These are phyloP conservation scores for Lota lota DNA, from an alignment of 2,113 vertebrate genomes.

Conservation along the genomic window DNA sequence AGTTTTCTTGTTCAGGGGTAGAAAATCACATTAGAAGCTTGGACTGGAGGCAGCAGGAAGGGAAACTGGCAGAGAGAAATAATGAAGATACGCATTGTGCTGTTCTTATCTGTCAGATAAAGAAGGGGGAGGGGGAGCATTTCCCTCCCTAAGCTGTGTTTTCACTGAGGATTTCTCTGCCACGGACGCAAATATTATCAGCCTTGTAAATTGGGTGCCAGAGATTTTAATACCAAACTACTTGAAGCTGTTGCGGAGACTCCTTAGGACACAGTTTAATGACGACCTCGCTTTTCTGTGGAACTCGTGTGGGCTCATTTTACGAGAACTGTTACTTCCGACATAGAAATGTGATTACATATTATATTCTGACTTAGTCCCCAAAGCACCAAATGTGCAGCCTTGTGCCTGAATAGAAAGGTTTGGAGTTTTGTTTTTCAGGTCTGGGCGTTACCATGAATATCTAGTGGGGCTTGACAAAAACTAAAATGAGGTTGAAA, in stretches of 20 bases:
- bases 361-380: constrained; percentile 1
- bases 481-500: no score
- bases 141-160: constrained; percentile 55
- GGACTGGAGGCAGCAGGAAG: constrained; percentile 31
- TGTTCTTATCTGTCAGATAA: constrained; percentile 53
- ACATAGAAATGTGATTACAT: constrained; percentile 37
- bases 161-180: constrained; percentile 46
- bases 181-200: constrained; percentile 56
- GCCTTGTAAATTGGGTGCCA: constrained; percentile 55
- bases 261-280: constrained; percentile 68
- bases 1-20: constrained; percentile 38
- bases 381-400: constrained; percentile 20
- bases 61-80: constrained; percentile 6
- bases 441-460: background rate
- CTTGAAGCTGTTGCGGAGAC: constrained; percentile 54
- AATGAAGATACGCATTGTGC: constrained; percentile 24
- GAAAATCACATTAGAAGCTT: constrained; percentile 50
- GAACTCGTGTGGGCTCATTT: constrained; percentile 35
- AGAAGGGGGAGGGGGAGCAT: constrained; percentile 33
- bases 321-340: constrained; percentile 21
- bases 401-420: constrained; percentile 9
- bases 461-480: background rate
- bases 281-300: constrained; percentile 52
- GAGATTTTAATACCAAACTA: constrained; percentile 46
- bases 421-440: constrained; percentile 1